Evolutionary conservation across 2,888 invertebrate genomes (phyloP).

Genomic region (Ichneumoninae sp.): DNA sequence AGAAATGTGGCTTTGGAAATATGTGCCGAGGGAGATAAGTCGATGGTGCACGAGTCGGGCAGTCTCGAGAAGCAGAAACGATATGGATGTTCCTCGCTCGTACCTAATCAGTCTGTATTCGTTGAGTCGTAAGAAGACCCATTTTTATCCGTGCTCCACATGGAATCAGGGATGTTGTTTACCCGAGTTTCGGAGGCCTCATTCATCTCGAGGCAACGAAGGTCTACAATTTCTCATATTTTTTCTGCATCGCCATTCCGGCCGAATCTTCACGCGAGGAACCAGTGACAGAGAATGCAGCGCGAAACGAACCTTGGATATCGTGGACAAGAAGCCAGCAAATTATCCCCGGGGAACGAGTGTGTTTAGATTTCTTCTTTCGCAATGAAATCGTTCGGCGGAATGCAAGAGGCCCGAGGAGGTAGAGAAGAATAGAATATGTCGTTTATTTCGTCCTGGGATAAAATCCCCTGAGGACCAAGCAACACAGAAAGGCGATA

Average conservation of each 20-base stretch:
- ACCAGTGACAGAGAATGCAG: not conserved
- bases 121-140: not conserved
- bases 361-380: slow-evolving; percentile 31
- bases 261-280: not conserved
- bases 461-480: no score
- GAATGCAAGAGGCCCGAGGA: slow-evolving; percentile 1
- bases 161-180: not conserved
- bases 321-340: not conserved
- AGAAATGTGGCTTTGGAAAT: slow-evolving; percentile 57
- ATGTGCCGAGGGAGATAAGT: slow-evolving; percentile 50
- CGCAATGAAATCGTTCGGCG: slow-evolving; percentile 39
- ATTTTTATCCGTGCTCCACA: slow-evolving; percentile 9
- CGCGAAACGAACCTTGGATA: not conserved
- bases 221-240: not conserved
- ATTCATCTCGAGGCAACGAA: not conserved
- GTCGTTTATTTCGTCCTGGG: no score
- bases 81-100: slow-evolving; percentile 57
- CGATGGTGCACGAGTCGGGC: not conserved
- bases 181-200: not conserved
- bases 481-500: no score
- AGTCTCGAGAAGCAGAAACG: slow-evolving; percentile 7
- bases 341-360: not conserved
- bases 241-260: not conserved
- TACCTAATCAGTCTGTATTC: slow-evolving; percentile 66
- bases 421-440: not conserved